Evolutionary conservation across 2,113 vertebrate genomes (phyloP).

Genomic region (Periophthalmodon schlosseri): DNA sequence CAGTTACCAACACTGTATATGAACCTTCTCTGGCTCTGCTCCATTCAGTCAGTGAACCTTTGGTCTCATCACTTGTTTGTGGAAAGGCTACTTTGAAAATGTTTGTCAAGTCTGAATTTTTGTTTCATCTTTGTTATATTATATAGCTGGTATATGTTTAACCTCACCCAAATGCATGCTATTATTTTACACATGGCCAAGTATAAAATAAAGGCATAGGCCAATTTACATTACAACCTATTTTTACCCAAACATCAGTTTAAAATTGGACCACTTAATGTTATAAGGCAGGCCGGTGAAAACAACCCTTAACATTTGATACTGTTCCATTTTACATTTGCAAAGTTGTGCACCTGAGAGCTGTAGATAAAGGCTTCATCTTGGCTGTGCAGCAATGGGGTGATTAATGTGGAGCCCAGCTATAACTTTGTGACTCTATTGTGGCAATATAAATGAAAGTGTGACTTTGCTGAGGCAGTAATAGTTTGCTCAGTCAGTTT

Average conservation of each 20-base stretch:
- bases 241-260: background rate
- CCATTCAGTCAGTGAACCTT: too few relatives aligned
- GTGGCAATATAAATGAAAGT: conserved; percentile 23
- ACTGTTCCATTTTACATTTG: conserved; percentile 22
- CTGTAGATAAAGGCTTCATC: conserved; percentile 24
- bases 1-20: too few relatives aligned
- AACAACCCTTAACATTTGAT: background rate
- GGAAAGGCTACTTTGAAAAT: too few relatives aligned
- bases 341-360: conserved; percentile 28
- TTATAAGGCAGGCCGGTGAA: background rate
- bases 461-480: conserved; percentile 32
- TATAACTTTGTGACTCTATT: conserved; percentile 25
- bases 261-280: background rate
- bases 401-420: conserved; percentile 23
- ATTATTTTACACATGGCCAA: too few relatives aligned
- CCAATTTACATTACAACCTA: too few relatives aligned
- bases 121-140: too few relatives aligned
- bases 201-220: too few relatives aligned
- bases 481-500: conserved; percentile 31
- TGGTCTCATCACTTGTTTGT: too few relatives aligned
- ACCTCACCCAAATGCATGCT: too few relatives aligned
- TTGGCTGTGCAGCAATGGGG: background rate
- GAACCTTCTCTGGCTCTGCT: too few relatives aligned
- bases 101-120: too few relatives aligned
- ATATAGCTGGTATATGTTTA: too few relatives aligned